Percentiles rank a stretch among this genome's conserved stretches.
These are phyloP conservation scores for Crocodylus rhombifer DNA, from an alignment of 2,797 vertebrate species.

Conservation along the genomic window DNA sequence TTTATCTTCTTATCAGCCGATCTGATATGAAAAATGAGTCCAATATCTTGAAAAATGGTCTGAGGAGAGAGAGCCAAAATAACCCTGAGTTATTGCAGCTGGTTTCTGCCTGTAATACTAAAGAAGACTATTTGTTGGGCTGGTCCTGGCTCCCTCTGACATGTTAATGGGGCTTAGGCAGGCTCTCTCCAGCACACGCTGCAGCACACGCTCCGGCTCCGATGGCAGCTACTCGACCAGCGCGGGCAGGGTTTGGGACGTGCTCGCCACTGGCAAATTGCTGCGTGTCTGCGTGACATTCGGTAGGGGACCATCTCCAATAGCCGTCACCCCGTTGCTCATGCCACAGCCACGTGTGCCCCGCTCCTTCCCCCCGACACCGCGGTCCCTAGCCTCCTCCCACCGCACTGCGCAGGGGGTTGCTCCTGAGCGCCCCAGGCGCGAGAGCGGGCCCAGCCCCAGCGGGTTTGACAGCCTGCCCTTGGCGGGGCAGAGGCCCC, in stretches of 20 bases:
- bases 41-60: conserved; percentile 12
- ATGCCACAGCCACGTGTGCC: no score
- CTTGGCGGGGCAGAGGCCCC: no score
- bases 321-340: background rate
- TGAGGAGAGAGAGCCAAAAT: background rate
- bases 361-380: accelerated
- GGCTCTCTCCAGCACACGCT: background rate
- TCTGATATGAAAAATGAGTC: conserved; percentile 24
- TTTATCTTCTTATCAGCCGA: conserved; percentile 26
- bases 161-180: background rate
- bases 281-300: background rate
- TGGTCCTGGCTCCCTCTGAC: background rate
- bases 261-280: background rate
- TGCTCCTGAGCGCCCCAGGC: background rate
- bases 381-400: accelerated
- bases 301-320: background rate
- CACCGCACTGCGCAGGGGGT: accelerated
- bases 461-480: background rate
- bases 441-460: background rate
- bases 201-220: no score
- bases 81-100: background rate
- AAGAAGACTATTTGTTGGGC: background rate
- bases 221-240: no score
- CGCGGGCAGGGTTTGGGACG: background rate
- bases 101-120: background rate